A percentile compares a stretch with the other conserved stretches of the same genome.
phyloP scores from a whole-genome alignment of 2,797 vertebrate genomes.

The Gymnothorax javanicus region DNA sequence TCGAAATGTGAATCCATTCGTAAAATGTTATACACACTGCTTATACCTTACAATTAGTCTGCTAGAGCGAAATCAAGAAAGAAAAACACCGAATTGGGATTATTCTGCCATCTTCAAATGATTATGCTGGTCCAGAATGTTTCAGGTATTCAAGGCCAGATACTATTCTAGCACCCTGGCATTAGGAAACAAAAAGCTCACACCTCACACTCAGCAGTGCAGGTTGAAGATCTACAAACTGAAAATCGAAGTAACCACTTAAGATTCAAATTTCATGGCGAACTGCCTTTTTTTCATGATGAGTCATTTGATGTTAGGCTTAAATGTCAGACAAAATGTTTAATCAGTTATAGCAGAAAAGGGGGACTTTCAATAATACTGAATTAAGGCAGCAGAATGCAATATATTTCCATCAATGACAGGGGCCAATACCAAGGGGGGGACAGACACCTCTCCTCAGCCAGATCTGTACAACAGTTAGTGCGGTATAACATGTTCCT shows the following conservation, averaged over 20 bases:
- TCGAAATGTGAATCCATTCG: neutral
- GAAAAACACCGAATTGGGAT: neutral
- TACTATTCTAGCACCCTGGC: neutral
- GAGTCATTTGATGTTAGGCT: neutral
- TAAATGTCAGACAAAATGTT: neutral
- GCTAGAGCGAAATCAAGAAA: neutral
- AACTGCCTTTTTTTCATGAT: neutral
- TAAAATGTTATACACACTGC: neutral
- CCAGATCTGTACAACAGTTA: neutral
- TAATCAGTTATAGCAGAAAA: neutral
- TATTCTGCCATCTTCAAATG: neutral
- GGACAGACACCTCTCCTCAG: neutral
- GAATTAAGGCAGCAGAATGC: neutral
- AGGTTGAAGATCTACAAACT: neutral
- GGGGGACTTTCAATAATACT: neutral
- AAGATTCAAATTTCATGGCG: neutral
- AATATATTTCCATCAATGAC: neutral
- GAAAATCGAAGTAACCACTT: neutral
- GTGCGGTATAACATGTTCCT: constrained; percentile 2
- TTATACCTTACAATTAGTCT: neutral
- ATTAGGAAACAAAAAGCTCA: neutral
- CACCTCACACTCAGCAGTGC: neutral
- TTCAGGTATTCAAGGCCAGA: neutral
- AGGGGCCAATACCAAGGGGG: neutral
- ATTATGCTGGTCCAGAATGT: neutral